Evolutionary conservation across 2,888 invertebrate genomes (phyloP).

Genomic region (Tridacna gigas): DNA sequence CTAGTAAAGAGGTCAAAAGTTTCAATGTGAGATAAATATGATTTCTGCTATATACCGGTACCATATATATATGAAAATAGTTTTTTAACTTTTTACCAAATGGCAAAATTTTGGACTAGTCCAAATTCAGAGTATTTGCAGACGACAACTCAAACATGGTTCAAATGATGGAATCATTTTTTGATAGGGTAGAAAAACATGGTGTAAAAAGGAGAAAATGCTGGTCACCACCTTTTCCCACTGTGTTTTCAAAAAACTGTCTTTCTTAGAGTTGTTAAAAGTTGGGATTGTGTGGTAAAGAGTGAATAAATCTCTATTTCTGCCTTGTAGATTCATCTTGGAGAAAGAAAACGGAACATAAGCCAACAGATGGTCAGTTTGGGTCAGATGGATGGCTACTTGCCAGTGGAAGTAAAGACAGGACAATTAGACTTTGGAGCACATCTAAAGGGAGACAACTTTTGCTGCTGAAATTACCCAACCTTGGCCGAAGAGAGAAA

Average conservation of each 20-base stretch:
- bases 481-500: conserved; percentile 60
- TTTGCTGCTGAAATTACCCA: conserved; percentile 71
- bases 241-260: background rate
- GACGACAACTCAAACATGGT: background rate
- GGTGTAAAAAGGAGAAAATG: background rate
- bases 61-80: no score
- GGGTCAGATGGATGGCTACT: conserved; percentile 86
- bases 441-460: conserved; percentile 74
- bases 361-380: conserved; percentile 59
- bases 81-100: no score
- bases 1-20: no score
- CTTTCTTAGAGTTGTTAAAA: background rate
- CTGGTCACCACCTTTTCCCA: background rate
- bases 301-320: no score
- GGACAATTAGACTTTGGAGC: conserved; percentile 85
- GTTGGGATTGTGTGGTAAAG: no score
- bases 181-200: background rate
- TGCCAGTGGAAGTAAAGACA: conserved; percentile 89
- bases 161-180: background rate
- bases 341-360: conserved; percentile 43
- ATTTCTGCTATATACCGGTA: no score
- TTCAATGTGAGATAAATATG: no score
- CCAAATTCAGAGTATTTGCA: no score
- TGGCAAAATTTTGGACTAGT: no score
- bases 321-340: conserved; percentile 44